These are phyloP conservation scores for Schizopygopsis malacanthus DNA, from an alignment of 2,797 vertebrate species.

Conservation along the genomic window DNA sequence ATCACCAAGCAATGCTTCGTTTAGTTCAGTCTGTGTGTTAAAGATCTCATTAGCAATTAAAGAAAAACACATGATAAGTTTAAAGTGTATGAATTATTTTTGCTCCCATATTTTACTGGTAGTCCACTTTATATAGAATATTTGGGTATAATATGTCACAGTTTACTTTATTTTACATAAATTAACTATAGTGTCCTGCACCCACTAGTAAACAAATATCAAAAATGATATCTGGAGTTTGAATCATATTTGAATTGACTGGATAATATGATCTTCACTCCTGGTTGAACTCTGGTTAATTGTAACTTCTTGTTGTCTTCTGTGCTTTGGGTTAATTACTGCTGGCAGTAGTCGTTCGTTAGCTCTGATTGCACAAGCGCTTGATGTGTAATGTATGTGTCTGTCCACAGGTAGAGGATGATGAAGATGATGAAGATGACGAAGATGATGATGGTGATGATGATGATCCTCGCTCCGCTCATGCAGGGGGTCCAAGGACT, in stretches of 20 bases:
- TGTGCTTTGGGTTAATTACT: neutral
- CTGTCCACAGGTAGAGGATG: neutral
- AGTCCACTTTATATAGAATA: too few relatives aligned
- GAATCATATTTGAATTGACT: too few relatives aligned
- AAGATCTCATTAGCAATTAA: too few relatives aligned
- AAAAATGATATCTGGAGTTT: too few relatives aligned
- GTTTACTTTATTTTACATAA: too few relatives aligned
- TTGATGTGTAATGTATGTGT: conserved; percentile 30
- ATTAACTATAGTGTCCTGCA: too few relatives aligned
- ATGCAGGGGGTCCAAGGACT: conserved; percentile 56
- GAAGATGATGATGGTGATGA: neutral
- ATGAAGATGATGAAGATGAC: neutral
- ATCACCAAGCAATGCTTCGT: neutral
- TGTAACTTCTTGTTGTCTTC: neutral
- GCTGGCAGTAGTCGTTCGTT: conserved; percentile 18
- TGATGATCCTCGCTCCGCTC: conserved; percentile 51
- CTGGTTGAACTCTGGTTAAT: neutral
- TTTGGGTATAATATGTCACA: too few relatives aligned
- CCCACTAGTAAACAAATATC: too few relatives aligned
- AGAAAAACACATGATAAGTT: too few relatives aligned
- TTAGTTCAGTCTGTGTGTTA: neutral
- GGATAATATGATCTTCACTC: neutral
- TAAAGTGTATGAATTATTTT: too few relatives aligned
- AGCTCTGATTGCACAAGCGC: neutral
- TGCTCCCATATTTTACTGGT: too few relatives aligned